Conservation (phyloP, 2,888 invertebrate genomes). For the Drosophila nigricruria region DNA sequence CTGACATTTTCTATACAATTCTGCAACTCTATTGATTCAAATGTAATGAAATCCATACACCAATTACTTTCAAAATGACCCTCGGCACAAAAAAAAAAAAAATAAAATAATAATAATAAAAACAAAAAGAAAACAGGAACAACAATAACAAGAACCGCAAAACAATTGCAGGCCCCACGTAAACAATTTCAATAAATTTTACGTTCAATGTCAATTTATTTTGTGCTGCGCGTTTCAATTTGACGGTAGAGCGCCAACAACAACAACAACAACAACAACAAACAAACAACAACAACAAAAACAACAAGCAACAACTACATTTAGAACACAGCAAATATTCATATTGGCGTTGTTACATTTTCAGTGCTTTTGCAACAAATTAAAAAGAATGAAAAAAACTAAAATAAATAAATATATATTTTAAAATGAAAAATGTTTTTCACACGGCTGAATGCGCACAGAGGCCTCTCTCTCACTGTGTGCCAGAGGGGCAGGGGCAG, state of each 20-base stretch:
- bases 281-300: constrained; percentile 34
- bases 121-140: constrained; percentile 15
- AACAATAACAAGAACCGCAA: constrained; percentile 27
- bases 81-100: constrained; percentile 18
- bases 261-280: constrained; percentile 34
- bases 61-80: constrained; percentile 33
- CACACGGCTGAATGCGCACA: constrained; percentile 53
- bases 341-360: constrained; percentile 53
- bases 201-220: constrained; percentile 77
- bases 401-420: constrained; percentile 9
- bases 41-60: constrained; percentile 29
- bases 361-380: constrained; percentile 66
- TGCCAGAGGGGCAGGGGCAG: constrained; percentile 4
- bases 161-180: constrained; percentile 62
- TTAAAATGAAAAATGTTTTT: constrained; percentile 58
- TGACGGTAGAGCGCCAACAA: constrained; percentile 53
- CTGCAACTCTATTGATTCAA: too few species aligned
- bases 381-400: constrained; percentile 51
- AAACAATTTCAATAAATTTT: constrained; percentile 78
- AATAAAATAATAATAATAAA: too few species aligned
- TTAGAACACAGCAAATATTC: constrained; percentile 21
- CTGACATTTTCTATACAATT: neutral
- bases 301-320: constrained; percentile 21
- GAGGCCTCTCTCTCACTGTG: constrained; percentile 28
- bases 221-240: constrained; percentile 72